Evolutionary conservation across 2,797 vertebrate species (phyloP).

Genomic region (Pogonophryne albipinna): DNA sequence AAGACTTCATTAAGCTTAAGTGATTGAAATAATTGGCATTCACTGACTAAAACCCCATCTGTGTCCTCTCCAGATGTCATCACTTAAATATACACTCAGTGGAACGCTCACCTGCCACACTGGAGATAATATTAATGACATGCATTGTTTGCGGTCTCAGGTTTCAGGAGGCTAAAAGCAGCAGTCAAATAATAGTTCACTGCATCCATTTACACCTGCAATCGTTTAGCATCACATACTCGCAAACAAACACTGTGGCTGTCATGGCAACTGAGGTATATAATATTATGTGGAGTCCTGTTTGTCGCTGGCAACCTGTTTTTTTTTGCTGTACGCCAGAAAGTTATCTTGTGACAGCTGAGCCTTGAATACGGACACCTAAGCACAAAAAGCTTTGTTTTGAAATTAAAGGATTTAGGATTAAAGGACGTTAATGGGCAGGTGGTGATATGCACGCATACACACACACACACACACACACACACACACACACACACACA

Average conservation of each 20-base stretch:
- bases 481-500: neutral
- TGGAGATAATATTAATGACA: slow-evolving; percentile 45
- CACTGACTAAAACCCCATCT: slow-evolving; percentile 13
- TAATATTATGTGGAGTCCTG: slow-evolving; percentile 56
- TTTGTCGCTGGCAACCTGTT: slow-evolving; percentile 51
- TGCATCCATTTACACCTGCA: slow-evolving; percentile 71
- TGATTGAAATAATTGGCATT: slow-evolving; percentile 16
- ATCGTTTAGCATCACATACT: slow-evolving; percentile 47
- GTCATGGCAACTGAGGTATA: slow-evolving; percentile 72
- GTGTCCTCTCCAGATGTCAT: slow-evolving; percentile 38
- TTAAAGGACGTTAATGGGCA: slow-evolving; percentile 51
- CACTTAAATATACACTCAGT: slow-evolving; percentile 1
- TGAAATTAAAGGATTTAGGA: slow-evolving; percentile 47
- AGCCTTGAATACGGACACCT: slow-evolving; percentile 14
- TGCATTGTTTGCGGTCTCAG: slow-evolving; percentile 12
- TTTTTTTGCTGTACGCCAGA: slow-evolving; percentile 41
- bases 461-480: slow-evolving; percentile 6
- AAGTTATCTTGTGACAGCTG: slow-evolving; percentile 56
- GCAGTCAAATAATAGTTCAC: slow-evolving; percentile 19
- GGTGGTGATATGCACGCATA: slow-evolving; percentile 6
- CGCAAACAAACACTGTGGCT: slow-evolving; percentile 55
- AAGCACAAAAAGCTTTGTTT: slow-evolving; percentile 26
- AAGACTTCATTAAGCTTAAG: slow-evolving; percentile 3
- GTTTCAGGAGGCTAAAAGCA: slow-evolving; percentile 32
- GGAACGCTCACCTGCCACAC: slow-evolving; percentile 31